These are phyloP conservation scores for Caerostris extrusa DNA, from an alignment of 1,140 invertebrate species.

Conservation along the genomic window DNA sequence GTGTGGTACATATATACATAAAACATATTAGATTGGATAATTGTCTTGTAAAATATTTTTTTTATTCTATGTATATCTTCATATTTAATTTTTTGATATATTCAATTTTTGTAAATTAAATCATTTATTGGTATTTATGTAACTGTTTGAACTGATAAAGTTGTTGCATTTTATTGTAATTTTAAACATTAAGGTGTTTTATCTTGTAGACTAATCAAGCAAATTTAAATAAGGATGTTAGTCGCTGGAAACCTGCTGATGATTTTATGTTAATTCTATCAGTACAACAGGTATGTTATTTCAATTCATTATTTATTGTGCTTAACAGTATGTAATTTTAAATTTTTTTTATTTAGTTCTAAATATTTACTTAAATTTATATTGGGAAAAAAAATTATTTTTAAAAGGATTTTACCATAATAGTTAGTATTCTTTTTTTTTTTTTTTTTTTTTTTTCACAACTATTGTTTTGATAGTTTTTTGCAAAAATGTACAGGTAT, in stretches of 20 bases:
- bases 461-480: no score
- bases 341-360: neutral
- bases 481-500: no score
- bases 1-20: neutral
- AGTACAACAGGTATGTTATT: constrained; percentile 89
- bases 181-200: neutral
- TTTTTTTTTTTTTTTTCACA: no score
- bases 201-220: constrained; percentile 53
- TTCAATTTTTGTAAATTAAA: neutral
- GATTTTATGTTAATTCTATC: constrained; percentile 96
- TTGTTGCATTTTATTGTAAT: neutral
- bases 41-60: neutral
- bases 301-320: neutral
- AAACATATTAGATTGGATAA: neutral
- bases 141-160: no score
- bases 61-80: neutral
- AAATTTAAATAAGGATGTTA: constrained; percentile 87
- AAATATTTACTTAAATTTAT: no score
- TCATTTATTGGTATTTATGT: neutral
- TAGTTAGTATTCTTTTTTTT: no score
- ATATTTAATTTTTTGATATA: neutral
- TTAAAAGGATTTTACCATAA: no score
- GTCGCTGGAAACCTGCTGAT: constrained; percentile 98
- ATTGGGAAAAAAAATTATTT: no score
- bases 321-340: neutral